These are phyloP conservation scores for Sparus aurata DNA, from an alignment of 2,797 vertebrate genomes.

Conservation along the genomic window DNA sequence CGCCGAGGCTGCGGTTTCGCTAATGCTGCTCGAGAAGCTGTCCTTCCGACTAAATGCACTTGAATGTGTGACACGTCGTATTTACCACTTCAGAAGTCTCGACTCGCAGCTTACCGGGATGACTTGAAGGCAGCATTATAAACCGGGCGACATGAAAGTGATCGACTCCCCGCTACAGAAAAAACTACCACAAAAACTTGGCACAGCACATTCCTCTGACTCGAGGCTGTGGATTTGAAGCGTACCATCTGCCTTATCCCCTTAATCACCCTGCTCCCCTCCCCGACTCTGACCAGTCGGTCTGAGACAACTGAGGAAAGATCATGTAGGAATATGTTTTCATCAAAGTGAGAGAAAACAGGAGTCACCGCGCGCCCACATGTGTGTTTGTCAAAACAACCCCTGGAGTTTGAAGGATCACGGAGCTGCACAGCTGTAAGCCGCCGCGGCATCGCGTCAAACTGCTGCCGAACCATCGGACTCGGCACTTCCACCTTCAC, in stretches of 20 bases:
- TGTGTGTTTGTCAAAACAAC: neutral
- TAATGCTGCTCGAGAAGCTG: conserved; percentile 38
- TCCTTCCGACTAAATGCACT: conserved; percentile 53
- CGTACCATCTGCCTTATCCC: conserved; percentile 29
- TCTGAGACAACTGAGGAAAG: neutral
- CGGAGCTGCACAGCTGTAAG: neutral
- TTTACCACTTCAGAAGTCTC: conserved; percentile 70
- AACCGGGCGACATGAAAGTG: conserved; percentile 66
- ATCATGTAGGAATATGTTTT: conserved; percentile 9
- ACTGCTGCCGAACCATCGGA: conserved; percentile 23
- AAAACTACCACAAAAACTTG: conserved; percentile 48
- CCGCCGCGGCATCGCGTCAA: conserved; percentile 14
- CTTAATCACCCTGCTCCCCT: neutral
- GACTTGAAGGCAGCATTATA: conserved; percentile 72
- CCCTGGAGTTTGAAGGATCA: conserved; percentile 30
- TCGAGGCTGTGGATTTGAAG: conserved; percentile 38
- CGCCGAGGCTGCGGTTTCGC: conserved; percentile 20
- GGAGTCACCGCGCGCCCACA: conserved; percentile 2
- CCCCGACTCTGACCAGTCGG: conserved; percentile 4
- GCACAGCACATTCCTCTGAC: conserved; percentile 45
- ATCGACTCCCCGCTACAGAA: conserved; percentile 22
- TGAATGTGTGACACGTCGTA: conserved; percentile 52
- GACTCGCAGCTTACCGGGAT: conserved; percentile 65
- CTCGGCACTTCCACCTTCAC: conserved; percentile 1
- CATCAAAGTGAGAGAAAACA: conserved; percentile 14